These are phyloP conservation scores for Natator depressus DNA, from an alignment of 2,113 vertebrate species.

Conservation along the genomic window DNA sequence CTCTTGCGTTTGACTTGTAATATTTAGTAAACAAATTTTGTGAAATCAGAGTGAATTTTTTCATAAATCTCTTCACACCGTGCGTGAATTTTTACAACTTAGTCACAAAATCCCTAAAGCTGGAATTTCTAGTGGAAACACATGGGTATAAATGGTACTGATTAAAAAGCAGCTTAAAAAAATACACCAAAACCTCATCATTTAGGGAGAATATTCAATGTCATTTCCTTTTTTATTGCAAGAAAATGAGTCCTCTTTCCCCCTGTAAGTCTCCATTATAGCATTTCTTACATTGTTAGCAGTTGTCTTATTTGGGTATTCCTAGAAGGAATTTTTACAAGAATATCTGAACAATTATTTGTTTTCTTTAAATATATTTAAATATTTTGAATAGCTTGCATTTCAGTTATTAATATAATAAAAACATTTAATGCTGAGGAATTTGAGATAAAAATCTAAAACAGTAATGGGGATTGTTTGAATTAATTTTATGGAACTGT, in stretches of 20 bases:
- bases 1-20: neutral
- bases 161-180: neutral
- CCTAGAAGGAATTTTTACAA: neutral
- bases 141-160: neutral
- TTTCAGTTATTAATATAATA: neutral
- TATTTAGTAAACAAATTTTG: neutral
- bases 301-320: neutral
- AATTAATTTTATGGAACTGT: neutral
- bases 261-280: rapidly evolving
- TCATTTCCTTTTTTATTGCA: neutral
- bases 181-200: neutral
- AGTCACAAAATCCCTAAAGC: neutral
- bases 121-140: neutral
- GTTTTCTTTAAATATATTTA: neutral
- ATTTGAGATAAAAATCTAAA: neutral
- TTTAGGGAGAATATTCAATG: neutral
- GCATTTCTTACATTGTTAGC: neutral
- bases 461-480: neutral
- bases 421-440: neutral
- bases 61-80: rapidly evolving
- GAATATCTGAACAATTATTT: neutral
- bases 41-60: neutral
- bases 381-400: neutral
- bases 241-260: neutral
- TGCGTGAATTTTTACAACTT: neutral